Base-by-base conservation (phyloP, 2,113 vertebrate species). In the Corythornis cristatus region DNA sequence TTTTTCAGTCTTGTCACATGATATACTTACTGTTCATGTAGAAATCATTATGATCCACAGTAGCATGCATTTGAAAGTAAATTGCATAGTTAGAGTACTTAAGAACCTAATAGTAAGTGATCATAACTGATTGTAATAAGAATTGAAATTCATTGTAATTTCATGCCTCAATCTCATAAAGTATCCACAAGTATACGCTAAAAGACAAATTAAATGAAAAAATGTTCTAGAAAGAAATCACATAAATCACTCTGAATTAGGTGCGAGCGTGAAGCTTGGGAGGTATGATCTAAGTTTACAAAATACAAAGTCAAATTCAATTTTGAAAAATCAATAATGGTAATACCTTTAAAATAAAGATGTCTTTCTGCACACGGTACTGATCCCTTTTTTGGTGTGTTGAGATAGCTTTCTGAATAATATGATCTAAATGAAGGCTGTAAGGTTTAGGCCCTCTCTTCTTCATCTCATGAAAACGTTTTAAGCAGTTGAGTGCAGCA, bases 401-500 rank as follows among this genome's bases (percentile, higher is more conserved):
- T 33, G 98, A 98, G 83, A 98, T 97, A 8, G 99, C 98, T 97
- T 99, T 99, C 97, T 99, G 99, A 95, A 99, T 97, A 96, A 99
- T 99, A 95, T 99, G 99, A 97, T 99, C 99, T 97, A 99, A 97
- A 93, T 99, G 99, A 40, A 99, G 99, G 93, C 99, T 99, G 90
- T 98, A 98, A 33, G 99, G 99, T 90, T 99, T 99, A 87, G 98
- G 97, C 58, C 99, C 99, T 93, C 98, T 98, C 96, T 99, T 99
- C 97, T 99, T 99, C 98, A 99, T 99, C 97, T 99, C 99, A 1
- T 99, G 99, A 95, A 99, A 99, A 72, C 98, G 98, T 95, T 99
- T 99, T 93, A 99, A 97, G 96, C 98, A 99, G 96, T 99, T 99
- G 33, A 99, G 98, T 4, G 99, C 99, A 8, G 98, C 99, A 96